Percentiles rank a stretch among this genome's conserved stretches.
These are phyloP conservation scores for Allobates femoralis DNA, from an alignment of 2,797 vertebrate species.

Conservation along the genomic window DNA sequence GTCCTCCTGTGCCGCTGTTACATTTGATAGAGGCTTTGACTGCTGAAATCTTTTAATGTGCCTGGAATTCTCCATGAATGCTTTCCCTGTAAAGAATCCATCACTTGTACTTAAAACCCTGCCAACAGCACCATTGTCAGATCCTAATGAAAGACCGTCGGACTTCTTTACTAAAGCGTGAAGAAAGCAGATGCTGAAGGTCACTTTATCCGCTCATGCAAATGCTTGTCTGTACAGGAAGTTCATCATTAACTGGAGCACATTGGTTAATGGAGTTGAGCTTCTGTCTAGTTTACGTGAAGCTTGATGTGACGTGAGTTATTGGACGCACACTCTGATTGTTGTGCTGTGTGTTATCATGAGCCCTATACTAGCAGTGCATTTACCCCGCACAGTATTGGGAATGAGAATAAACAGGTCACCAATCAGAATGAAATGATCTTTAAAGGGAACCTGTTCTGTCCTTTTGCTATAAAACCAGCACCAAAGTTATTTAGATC, in stretches of 20 bases:
- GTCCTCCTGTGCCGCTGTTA: not conserved
- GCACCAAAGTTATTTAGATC: too few relatives aligned
- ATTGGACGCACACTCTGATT: not conserved
- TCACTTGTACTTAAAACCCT: slow-evolving; percentile 10
- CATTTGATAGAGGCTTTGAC: not conserved
- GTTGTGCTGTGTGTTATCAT: not conserved
- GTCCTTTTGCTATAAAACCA: too few relatives aligned
- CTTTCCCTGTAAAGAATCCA: not conserved
- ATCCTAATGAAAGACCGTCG: not conserved
- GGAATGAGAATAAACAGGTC: too few relatives aligned
- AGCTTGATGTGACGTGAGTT: not conserved
- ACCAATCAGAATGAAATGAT: too few relatives aligned
- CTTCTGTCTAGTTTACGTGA: not conserved
- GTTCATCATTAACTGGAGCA: not conserved
- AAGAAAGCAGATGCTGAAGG: slow-evolving; percentile 6
- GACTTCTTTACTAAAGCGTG: slow-evolving; percentile 7
- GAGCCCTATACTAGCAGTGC: not conserved
- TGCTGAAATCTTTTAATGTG: slow-evolving; percentile 18
- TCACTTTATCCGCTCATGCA: not conserved
- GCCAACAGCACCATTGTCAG: not conserved
- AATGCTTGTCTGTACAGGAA: slow-evolving; percentile 13
- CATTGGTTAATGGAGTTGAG: not conserved
- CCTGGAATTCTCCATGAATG: not conserved
- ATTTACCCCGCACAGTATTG: too few relatives aligned
- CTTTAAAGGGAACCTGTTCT: too few relatives aligned